Conservation (phyloP, 2,888 invertebrate genomes). For the Apomyelois bistriatella region DNA sequence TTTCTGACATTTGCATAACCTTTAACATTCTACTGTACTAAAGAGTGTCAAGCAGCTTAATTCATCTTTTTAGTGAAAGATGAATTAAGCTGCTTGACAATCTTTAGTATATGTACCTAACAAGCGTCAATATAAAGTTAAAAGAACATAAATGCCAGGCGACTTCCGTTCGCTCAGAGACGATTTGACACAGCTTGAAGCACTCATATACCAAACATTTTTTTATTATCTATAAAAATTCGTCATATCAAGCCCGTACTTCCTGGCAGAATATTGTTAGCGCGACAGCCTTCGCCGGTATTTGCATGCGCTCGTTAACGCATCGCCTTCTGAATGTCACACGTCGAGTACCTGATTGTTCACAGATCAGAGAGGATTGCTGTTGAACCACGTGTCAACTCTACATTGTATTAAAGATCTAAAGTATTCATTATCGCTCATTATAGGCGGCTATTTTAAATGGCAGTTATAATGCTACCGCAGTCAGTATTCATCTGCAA, state of each 20-base stretch:
- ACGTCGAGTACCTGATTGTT: constrained; percentile 62
- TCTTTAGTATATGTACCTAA: no score
- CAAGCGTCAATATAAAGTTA: no score
- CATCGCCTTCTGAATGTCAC: constrained; percentile 67
- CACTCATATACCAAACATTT: not conserved
- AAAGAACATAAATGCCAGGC: no score
- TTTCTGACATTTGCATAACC: no score
- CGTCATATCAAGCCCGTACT: constrained; percentile 33
- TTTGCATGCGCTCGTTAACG: constrained; percentile 79
- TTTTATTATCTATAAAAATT: constrained; percentile 24
- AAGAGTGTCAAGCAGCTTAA: no score
- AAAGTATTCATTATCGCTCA: constrained; percentile 9
- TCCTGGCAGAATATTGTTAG: constrained; percentile 62
- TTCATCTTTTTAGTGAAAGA: no score
- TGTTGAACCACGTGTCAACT: constrained; percentile 10
- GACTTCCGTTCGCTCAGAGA: no score
- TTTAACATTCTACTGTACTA: no score
- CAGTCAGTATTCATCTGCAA: no score
- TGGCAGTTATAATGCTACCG: not conserved
- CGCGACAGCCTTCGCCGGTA: constrained; percentile 40
- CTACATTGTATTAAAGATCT: constrained; percentile 1
- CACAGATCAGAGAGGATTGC: constrained; percentile 24
- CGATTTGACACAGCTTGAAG: no score
- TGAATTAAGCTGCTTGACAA: no score
- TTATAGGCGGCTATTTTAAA: constrained; percentile 1